These are phyloP conservation scores for Lamellibrachia satsuma DNA, from an alignment of 2,888 invertebrate species.

Conservation along the genomic window DNA sequence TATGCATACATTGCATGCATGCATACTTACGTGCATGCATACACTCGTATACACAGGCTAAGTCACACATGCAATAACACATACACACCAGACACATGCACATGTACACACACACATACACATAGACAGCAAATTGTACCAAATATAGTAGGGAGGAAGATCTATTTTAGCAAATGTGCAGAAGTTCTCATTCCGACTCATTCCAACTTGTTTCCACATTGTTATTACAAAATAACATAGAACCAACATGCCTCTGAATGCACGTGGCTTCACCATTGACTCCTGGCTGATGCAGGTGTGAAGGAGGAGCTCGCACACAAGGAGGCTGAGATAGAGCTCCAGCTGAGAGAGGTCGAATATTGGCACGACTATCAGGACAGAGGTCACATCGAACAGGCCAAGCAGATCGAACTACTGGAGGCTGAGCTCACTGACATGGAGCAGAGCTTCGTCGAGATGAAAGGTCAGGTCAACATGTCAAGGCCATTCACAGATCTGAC, in stretches of 20 bases:
- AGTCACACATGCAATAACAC: too few relatives aligned
- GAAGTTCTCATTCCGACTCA: too few relatives aligned
- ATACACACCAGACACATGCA: too few relatives aligned
- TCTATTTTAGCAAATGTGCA: too few relatives aligned
- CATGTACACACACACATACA: too few relatives aligned
- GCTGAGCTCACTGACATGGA: conserved; percentile 61
- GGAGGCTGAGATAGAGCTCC: conserved; percentile 50
- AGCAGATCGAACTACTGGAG: conserved; percentile 57
- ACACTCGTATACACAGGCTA: too few relatives aligned
- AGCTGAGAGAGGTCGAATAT: conserved; percentile 50
- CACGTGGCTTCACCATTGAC: neutral
- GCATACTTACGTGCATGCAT: neutral
- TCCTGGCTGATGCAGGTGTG: neutral
- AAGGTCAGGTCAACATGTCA: conserved; percentile 45
- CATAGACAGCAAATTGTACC: too few relatives aligned
- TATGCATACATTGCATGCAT: neutral
- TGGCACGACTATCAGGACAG: conserved; percentile 57
- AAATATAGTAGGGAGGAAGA: too few relatives aligned
- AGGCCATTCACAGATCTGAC: neutral
- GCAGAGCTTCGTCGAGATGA: conserved; percentile 59
- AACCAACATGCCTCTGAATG: too few relatives aligned
- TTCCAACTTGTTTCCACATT: too few relatives aligned
- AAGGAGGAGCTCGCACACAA: conserved; percentile 34
- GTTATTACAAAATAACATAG: too few relatives aligned
- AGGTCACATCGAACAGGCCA: conserved; percentile 53